Percentiles rank a stretch among this genome's conserved stretches.
These are phyloP conservation scores for Drosophila trapezifrons DNA, from an alignment of 1,140 invertebrate species.

Conservation along the genomic window DNA sequence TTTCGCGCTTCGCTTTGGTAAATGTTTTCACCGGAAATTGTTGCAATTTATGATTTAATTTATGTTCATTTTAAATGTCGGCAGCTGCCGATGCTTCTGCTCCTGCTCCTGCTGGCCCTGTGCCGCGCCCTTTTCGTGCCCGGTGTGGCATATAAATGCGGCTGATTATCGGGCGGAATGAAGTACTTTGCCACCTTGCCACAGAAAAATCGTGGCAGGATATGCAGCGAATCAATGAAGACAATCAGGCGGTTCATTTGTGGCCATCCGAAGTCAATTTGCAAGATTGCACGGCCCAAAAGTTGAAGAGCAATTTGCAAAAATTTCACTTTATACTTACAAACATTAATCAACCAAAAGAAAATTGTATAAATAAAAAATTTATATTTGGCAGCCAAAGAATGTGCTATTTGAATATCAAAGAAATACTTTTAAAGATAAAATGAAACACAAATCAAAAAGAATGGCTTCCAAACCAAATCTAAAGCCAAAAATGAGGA, in stretches of 20 bases:
- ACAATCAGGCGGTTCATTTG: conserved; percentile 68
- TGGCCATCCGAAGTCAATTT: conserved; percentile 56
- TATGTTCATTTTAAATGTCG: conserved; percentile 77
- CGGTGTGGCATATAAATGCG: conserved; percentile 72
- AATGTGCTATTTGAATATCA: not conserved
- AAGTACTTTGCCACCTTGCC: conserved; percentile 23
- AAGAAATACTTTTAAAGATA: not conserved
- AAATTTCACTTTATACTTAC: not conserved
- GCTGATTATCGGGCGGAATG: conserved; percentile 67
- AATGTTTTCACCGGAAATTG: conserved; percentile 74
- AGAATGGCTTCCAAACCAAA: too few species aligned
- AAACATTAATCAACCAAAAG: not conserved
- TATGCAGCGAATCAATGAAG: conserved; percentile 42
- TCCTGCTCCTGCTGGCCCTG: not conserved
- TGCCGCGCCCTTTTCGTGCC: conserved; percentile 27
- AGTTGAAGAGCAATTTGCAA: not conserved
- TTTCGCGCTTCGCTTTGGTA: conserved; percentile 48
- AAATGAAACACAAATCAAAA: not conserved
- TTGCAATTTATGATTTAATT: conserved; percentile 82
- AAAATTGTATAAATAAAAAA: too few species aligned
- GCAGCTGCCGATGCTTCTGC: conserved; percentile 5
- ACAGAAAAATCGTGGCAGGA: conserved; percentile 21
- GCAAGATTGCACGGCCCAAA: not conserved
- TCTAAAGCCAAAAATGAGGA: not conserved
- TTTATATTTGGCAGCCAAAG: too few species aligned